Percentiles rank a stretch among this genome's conserved stretches.
Conservation (phyloP, 2,888 invertebrate genomes). For the Sericinus montela region DNA sequence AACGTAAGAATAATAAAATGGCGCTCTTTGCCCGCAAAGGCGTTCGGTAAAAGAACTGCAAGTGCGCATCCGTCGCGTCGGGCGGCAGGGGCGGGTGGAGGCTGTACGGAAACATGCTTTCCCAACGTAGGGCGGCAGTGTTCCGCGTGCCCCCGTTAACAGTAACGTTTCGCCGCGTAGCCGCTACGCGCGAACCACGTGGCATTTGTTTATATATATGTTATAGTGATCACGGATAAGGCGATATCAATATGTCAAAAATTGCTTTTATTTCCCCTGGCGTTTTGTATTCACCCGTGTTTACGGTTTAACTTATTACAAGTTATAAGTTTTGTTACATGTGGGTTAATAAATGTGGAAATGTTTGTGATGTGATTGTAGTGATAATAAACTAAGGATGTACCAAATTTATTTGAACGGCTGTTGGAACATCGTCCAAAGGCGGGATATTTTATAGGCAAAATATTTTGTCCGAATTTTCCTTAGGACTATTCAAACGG, state of each 20-base stretch:
- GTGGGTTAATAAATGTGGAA: slow-evolving; percentile 6
- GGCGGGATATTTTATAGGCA: slow-evolving; percentile 60
- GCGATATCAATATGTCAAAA: slow-evolving; percentile 10
- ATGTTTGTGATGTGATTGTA: slow-evolving; percentile 18
- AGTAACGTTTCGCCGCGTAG: slow-evolving; percentile 26
- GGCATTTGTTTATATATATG: slow-evolving; percentile 22
- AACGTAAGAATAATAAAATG: slow-evolving; percentile 27
- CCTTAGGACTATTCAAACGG: slow-evolving; percentile 55
- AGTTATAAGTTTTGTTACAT: slow-evolving; percentile 19
- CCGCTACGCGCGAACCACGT: slow-evolving; percentile 25
- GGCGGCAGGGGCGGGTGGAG: slow-evolving; percentile 54
- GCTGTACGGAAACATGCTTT: slow-evolving; percentile 57
- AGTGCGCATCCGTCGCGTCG: slow-evolving; percentile 57
- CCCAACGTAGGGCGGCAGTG: slow-evolving; percentile 60
- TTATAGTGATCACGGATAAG: slow-evolving; percentile 5
- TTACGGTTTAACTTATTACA: slow-evolving; percentile 13
- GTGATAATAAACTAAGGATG: slow-evolving; percentile 29
- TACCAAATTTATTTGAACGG: slow-evolving; percentile 39
- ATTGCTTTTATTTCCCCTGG: slow-evolving; percentile 19
- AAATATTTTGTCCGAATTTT: slow-evolving; percentile 56
- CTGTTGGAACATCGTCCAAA: slow-evolving; percentile 57
- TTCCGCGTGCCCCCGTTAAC: slow-evolving; percentile 50
- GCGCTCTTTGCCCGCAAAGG: slow-evolving; percentile 31
- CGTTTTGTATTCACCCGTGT: slow-evolving; percentile 21
- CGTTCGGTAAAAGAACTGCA: slow-evolving; percentile 54